phyloP scores from a whole-genome alignment of 2,888 invertebrate genomes.

The Mystacides longicornis region DNA sequence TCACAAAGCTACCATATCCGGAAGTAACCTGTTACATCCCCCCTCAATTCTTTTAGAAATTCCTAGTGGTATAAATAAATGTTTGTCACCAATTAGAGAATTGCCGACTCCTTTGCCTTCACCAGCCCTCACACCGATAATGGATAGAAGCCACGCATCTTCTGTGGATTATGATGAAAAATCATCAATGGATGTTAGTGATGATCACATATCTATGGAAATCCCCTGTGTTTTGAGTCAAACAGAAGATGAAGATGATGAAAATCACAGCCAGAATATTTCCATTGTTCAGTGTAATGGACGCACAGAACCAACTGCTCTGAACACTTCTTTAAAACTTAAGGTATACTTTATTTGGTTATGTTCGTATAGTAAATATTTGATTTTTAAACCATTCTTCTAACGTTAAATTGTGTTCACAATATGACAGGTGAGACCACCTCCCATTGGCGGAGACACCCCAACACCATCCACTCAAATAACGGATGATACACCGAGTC shows the following conservation, averaged over 20 bases:
- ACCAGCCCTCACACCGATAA: conserved; percentile 54
- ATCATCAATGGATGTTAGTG: conserved; percentile 36
- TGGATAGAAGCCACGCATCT: conserved; percentile 39
- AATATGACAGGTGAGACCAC: conserved; percentile 45
- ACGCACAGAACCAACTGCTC: conserved; percentile 12
- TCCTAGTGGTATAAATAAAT: conserved; percentile 65
- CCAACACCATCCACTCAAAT: conserved; percentile 44
- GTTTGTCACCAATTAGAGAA: conserved; percentile 72
- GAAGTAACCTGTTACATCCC: conserved; percentile 60
- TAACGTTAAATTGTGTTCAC: too few species aligned
- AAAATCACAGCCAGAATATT: conserved; percentile 34
- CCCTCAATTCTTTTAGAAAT: conserved; percentile 72
- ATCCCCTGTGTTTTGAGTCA: conserved; percentile 36
- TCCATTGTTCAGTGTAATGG: conserved; percentile 38
- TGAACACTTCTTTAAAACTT: conserved; percentile 15
- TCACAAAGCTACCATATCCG: conserved; percentile 48
- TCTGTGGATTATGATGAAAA: conserved; percentile 44
- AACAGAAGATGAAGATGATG: conserved; percentile 34
- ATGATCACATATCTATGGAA: conserved; percentile 43
- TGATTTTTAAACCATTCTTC: too few species aligned
- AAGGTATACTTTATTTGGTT: conserved; percentile 22
- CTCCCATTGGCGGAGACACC: conserved; percentile 41
- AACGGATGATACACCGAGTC: conserved; percentile 45
- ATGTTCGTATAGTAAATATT: too few species aligned
- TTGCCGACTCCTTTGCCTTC: conserved; percentile 66